These are phyloP conservation scores for Habropoda laboriosa DNA, from an alignment of 1,140 invertebrate genomes.

Conservation along the genomic window DNA sequence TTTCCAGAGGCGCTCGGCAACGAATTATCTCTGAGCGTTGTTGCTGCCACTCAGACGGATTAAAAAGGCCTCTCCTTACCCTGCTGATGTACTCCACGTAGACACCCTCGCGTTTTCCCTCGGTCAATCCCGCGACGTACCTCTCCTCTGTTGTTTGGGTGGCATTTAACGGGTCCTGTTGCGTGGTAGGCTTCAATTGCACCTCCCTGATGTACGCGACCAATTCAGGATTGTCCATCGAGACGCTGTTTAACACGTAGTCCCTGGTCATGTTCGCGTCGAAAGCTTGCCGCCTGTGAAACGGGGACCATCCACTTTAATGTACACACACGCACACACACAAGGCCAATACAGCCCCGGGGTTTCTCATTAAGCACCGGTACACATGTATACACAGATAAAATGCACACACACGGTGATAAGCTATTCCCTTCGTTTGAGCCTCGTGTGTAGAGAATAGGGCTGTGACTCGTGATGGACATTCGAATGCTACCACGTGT, in stretches of 20 bases:
- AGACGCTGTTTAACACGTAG: conserved; percentile 86
- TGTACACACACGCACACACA: background rate
- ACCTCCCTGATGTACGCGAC: conserved; percentile 88
- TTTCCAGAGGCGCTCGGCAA: background rate
- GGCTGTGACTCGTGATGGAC: no score
- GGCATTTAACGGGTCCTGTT: conserved; percentile 74
- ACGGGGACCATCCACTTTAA: conserved; percentile 55
- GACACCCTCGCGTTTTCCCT: conserved; percentile 80
- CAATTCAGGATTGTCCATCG: conserved; percentile 88
- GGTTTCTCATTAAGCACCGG: background rate
- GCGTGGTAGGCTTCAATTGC: conserved; percentile 81
- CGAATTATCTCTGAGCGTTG: background rate
- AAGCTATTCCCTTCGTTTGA: background rate
- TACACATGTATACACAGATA: no score
- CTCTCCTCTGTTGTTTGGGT: conserved; percentile 80
- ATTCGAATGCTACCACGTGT: background rate
- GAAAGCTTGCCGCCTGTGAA: conserved; percentile 78
- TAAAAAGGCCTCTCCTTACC: conserved; percentile 60
- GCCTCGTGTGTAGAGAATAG: no score
- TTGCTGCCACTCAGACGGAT: background rate
- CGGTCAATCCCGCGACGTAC: conserved; percentile 76
- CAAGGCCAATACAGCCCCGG: no score
- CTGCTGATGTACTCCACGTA: conserved; percentile 83
- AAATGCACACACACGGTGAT: background rate
- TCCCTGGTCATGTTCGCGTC: conserved; percentile 87